These are phyloP conservation scores for Tinea trinotella DNA, from an alignment of 2,888 invertebrate genomes.

Conservation along the genomic window DNA sequence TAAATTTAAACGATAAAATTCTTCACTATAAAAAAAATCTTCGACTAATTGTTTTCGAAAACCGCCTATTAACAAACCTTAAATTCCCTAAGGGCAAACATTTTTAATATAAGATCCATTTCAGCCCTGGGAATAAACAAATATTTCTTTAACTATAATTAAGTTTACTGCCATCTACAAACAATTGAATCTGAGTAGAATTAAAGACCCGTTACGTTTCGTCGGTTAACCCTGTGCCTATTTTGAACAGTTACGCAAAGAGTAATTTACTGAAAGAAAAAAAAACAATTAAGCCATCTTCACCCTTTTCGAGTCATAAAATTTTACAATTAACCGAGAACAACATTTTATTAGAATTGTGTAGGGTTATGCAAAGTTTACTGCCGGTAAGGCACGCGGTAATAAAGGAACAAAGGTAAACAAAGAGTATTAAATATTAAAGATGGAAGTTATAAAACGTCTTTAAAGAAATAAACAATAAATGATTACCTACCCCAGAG, in stretches of 20 bases:
- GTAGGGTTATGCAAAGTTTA: slow-evolving; percentile 45
- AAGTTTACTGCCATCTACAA: neutral
- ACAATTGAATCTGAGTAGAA: neutral
- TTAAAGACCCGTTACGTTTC: neutral
- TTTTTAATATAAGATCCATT: slow-evolving; percentile 20
- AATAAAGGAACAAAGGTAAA: slow-evolving; percentile 52
- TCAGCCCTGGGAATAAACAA: slow-evolving; percentile 33
- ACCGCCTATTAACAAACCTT: slow-evolving; percentile 55
- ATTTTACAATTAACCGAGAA: neutral
- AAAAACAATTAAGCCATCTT: slow-evolving; percentile 6
- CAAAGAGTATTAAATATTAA: slow-evolving; percentile 45
- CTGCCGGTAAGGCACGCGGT: slow-evolving; percentile 41
- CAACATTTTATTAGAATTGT: slow-evolving; percentile 8
- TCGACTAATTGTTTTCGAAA: slow-evolving; percentile 61
- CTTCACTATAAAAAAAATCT: slow-evolving; percentile 47
- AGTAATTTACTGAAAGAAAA: slow-evolving; percentile 4
- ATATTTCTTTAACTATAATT: slow-evolving; percentile 26
- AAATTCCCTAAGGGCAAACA: slow-evolving; percentile 34
- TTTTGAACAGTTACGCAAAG: slow-evolving; percentile 3
- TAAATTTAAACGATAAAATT: slow-evolving; percentile 64
- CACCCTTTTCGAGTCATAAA: neutral
- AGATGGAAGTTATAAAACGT: slow-evolving; percentile 36
- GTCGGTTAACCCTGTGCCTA: neutral
- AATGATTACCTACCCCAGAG: slow-evolving; percentile 40
- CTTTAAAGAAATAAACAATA: slow-evolving; percentile 47